Base-by-base conservation (phyloP, 37 sponge, comb jelly and placozoan genomes). In the Dysidea cf. avara region DNA sequence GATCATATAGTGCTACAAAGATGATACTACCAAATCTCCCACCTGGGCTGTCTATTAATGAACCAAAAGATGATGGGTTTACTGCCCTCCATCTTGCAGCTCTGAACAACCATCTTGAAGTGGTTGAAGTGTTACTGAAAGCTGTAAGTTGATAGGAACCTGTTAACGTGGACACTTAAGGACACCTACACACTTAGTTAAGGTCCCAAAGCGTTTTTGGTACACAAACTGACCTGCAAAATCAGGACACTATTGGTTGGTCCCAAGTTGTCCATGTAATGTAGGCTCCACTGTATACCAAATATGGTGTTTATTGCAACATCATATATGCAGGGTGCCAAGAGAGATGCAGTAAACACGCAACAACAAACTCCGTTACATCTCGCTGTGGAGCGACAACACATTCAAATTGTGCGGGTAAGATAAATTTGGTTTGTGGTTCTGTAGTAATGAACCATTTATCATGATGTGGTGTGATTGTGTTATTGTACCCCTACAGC, bases 41-140 rank as follows among this genome's bases (percentile, higher is more conserved):
- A 17, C 50, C 53, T 16, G 38, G 54, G 21, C 71, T 50, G 64
- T 56, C 68, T 25, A 66, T 96, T 36, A 76, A 92, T 33, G 84
- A 80, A 28, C 64, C 86, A 30, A 96, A 96, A 61, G 90, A 88
- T 21, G 96, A 96, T 50, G 96, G 96, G 12, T 96, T 86, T 75
- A 87, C 96, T 36, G 89, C 96, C 1, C 82, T 96, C 12, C 96
- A 96, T 36, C 81, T 96, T 20, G 86, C 96, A 7, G 80, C 93
- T 0, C 82, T 96, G 32, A 96, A 96, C 81, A 96, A 92, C 54
- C 93, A 96, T 87, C 56, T 84, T 71, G 89, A 83, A 54, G 96
- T 92, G 0, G 83, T 93, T 4, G 91, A 96, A 46, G 39, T 82
- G n/a, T 79, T 96, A 14, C 51, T 92, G 17, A 56, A 80, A 28